Conservation (phyloP, 2,888 invertebrate genomes). For the Orthosia gothica region DNA sequence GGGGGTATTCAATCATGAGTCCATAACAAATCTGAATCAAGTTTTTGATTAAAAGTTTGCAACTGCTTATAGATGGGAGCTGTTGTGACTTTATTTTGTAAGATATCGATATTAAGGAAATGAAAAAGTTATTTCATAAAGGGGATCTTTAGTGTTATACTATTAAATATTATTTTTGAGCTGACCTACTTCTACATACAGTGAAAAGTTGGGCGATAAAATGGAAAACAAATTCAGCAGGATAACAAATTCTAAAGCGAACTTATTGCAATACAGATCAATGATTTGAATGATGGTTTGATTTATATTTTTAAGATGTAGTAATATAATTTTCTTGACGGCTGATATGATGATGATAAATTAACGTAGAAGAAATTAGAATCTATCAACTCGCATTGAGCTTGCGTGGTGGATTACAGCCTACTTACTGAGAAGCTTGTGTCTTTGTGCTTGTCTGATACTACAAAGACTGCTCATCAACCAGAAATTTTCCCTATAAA, state of each 20-base stretch:
- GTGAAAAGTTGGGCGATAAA: too few species aligned
- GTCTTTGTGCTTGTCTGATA: too few species aligned
- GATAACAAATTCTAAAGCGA: background rate
- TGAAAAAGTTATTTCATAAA: conserved; percentile 2
- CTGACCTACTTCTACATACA: background rate
- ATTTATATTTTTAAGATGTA: too few species aligned
- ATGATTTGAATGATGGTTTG: background rate
- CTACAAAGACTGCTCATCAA: conserved; percentile 5
- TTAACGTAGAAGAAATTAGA: too few species aligned
- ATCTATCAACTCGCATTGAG: too few species aligned
- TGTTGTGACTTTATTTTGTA: background rate
- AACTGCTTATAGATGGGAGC: conserved; percentile 10
- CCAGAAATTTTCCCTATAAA: conserved; percentile 37
- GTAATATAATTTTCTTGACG: too few species aligned
- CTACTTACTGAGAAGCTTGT: too few species aligned
- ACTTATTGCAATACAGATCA: background rate
- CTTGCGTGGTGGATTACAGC: too few species aligned
- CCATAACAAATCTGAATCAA: conserved; percentile 27
- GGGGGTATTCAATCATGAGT: conserved; percentile 41
- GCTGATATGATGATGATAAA: too few species aligned
- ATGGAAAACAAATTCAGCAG: background rate
- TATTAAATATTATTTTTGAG: background rate
- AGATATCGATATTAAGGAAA: background rate
- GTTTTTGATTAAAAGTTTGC: conserved; percentile 27
- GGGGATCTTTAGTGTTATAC: too few species aligned